phyloP scores from a whole-genome alignment of 2,888 invertebrate species.

The Odontocolon sp. region DNA sequence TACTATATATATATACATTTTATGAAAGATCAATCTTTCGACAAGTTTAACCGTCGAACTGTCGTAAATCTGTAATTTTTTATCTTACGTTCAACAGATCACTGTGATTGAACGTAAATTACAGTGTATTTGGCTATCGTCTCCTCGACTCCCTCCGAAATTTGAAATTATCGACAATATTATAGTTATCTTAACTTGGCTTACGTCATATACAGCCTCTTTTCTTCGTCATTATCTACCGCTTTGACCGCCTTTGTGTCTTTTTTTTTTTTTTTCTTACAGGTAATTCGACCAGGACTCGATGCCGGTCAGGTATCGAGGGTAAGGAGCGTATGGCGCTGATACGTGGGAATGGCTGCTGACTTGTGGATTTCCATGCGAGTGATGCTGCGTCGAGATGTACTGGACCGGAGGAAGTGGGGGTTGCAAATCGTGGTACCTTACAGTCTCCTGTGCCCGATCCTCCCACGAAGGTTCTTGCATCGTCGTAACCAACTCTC shows the following conservation, averaged over 20 bases:
- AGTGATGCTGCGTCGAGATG: constrained; percentile 69
- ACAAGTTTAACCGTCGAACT: neutral
- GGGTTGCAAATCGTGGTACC: constrained; percentile 80
- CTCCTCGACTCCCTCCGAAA: constrained; percentile 26
- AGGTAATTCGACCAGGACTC: constrained; percentile 71
- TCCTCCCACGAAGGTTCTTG: constrained; percentile 75
- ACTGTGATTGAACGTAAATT: constrained; percentile 61
- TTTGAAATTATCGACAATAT: constrained; percentile 23
- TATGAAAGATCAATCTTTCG: constrained; percentile 22
- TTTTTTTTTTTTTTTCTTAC: constrained; percentile 15
- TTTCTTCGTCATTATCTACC: neutral
- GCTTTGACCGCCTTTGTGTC: neutral
- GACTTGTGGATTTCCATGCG: constrained; percentile 82
- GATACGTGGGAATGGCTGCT: constrained; percentile 71
- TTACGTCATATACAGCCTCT: constrained; percentile 5
- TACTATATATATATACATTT: constrained; percentile 32
- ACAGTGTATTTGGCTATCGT: constrained; percentile 71
- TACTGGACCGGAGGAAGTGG: constrained; percentile 77
- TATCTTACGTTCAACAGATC: too few species aligned
- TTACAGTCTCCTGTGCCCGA: constrained; percentile 74
- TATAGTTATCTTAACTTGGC: constrained; percentile 3
- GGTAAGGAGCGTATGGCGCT: constrained; percentile 77
- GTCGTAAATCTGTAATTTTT: too few species aligned
- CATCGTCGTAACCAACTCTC: constrained; percentile 65
- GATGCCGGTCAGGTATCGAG: constrained; percentile 78